Evolutionary conservation across 2,888 invertebrate genomes (phyloP).

Genomic region (Neoaliturus tenellus): DNA sequence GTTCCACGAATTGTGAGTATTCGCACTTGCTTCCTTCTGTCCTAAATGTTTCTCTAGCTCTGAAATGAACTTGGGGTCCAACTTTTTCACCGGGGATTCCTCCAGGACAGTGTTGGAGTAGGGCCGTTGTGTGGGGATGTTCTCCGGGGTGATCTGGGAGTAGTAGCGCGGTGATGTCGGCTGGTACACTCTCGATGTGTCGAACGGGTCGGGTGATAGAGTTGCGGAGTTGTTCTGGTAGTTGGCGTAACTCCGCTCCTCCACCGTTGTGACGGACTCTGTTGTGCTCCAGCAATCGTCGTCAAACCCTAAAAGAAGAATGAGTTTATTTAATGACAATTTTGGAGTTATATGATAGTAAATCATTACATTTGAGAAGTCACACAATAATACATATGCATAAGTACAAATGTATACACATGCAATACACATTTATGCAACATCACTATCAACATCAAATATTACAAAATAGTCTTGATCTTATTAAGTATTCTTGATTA

Average conservation of each 20-base stretch:
- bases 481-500: no score
- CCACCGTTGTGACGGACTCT: not conserved
- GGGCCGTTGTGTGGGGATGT: slow-evolving; percentile 31
- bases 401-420: no score
- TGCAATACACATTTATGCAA: no score
- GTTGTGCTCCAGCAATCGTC: slow-evolving; percentile 72
- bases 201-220: slow-evolving; percentile 78
- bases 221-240: slow-evolving; percentile 38
- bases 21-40: slow-evolving; percentile 72
- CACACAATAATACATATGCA: no score
- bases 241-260: slow-evolving; percentile 47
- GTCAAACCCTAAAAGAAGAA: slow-evolving; percentile 68
- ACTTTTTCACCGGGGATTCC: slow-evolving; percentile 71
- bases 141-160: slow-evolving; percentile 71
- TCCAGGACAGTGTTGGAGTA: slow-evolving; percentile 32
- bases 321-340: no score
- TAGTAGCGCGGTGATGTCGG: slow-evolving; percentile 70
- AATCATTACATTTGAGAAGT: no score
- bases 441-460: no score
- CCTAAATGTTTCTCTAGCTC: slow-evolving; percentile 80
- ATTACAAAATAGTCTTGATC: no score
- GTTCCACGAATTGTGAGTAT: slow-evolving; percentile 69
- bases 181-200: slow-evolving; percentile 75
- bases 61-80: slow-evolving; percentile 78
- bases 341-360: no score